phyloP scores from a whole-genome alignment of 2,797 vertebrate species.

The Erpetoichthys calabaricus region DNA sequence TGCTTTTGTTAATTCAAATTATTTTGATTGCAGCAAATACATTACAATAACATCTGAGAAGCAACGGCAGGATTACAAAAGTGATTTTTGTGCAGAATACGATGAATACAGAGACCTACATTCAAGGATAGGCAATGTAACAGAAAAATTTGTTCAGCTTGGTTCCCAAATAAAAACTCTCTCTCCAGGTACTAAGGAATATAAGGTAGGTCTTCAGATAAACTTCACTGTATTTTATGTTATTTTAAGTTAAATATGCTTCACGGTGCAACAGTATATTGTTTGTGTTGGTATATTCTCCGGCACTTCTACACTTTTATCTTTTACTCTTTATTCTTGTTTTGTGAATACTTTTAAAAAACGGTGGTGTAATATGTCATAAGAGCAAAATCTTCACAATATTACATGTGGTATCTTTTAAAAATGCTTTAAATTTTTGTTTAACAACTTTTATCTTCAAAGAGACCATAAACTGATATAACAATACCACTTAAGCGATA shows the following conservation, averaged over 20 bases:
- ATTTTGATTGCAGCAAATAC: constrained; percentile 50
- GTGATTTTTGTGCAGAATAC: constrained; percentile 69
- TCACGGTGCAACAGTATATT: too few species aligned
- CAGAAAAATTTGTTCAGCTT: constrained; percentile 61
- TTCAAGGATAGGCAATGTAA: constrained; percentile 50
- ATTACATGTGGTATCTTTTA: too few species aligned
- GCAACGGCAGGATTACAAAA: constrained; percentile 57
- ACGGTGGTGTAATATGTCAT: too few species aligned
- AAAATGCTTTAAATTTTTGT: too few species aligned
- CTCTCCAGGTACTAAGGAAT: constrained; percentile 59
- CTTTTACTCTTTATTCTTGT: background rate
- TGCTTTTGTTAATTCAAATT: background rate
- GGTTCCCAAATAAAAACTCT: constrained; percentile 65
- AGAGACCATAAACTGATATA: too few species aligned
- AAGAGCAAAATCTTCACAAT: too few species aligned
- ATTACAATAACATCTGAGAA: constrained; percentile 44
- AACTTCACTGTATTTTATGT: constrained; percentile 10
- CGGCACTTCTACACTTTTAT: too few species aligned
- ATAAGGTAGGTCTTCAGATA: constrained; percentile 44
- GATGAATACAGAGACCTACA: constrained; percentile 60
- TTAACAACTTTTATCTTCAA: too few species aligned
- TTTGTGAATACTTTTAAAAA: too few species aligned
- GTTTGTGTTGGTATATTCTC: too few species aligned
- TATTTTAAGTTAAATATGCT: too few species aligned
- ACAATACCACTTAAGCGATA: too few species aligned